phyloP scores from a whole-genome alignment of 2,113 vertebrate species.

The Datnioides undecimradiatus region DNA sequence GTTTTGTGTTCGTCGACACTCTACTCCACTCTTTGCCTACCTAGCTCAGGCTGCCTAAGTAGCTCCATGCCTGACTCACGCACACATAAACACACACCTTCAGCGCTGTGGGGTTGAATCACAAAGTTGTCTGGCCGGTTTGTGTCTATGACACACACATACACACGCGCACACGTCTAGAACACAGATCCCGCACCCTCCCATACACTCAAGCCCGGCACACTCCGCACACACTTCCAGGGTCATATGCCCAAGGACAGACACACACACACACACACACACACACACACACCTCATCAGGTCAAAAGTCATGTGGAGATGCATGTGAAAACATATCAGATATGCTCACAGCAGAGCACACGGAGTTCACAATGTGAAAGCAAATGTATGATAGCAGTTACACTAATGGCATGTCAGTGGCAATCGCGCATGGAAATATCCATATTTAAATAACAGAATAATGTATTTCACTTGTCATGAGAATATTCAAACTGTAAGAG shows the following conservation, averaged over 20 bases:
- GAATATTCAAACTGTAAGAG: neutral
- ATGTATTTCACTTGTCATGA: neutral
- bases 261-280: constrained; percentile 50
- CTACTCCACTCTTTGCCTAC: constrained; percentile 2
- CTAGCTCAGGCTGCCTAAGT: constrained; percentile 18
- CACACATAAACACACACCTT: constrained; percentile 42
- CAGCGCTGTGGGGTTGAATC: constrained; percentile 39
- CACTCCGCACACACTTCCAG: constrained; percentile 59
- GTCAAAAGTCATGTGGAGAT: constrained; percentile 46
- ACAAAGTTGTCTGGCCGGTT: constrained; percentile 62
- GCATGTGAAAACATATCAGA: constrained; percentile 45
- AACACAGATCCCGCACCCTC: neutral
- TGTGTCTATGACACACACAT: constrained; percentile 34
- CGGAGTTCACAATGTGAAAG: neutral
- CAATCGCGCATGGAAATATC: no score
- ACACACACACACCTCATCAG: constrained; percentile 46
- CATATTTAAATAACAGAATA: no score
- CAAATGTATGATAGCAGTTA: neutral
- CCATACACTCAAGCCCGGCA: constrained; percentile 40
- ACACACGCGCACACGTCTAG: constrained; percentile 19
- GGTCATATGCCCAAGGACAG: constrained; percentile 38
- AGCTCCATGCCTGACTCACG: constrained; percentile 44
- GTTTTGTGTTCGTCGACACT: constrained; percentile 54
- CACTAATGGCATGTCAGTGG: neutral
- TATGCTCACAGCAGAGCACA: neutral